phyloP scores from a whole-genome alignment of 2,888 invertebrate species.

The Urechis unicinctus region DNA sequence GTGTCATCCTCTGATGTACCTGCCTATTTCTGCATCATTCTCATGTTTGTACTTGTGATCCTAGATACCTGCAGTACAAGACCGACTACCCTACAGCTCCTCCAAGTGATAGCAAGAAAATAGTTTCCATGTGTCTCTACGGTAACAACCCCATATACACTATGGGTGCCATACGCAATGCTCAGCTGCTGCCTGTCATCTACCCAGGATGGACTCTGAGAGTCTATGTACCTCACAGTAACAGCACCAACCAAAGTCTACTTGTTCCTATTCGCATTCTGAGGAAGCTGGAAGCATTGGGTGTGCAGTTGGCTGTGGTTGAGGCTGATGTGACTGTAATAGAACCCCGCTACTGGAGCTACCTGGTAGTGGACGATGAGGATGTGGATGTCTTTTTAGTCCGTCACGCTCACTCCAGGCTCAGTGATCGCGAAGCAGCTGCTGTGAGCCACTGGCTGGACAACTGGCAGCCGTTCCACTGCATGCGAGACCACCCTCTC shows the following conservation, averaged over 20 bases:
- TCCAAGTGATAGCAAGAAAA: conserved; percentile 5
- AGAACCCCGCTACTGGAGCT: conserved; percentile 6
- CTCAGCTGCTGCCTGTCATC: conserved; percentile 8
- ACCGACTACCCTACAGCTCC: not conserved
- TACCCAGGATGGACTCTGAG: conserved; percentile 17
- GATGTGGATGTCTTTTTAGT: conserved; percentile 9
- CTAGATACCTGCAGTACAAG: conserved; percentile 4
- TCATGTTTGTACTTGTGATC: not conserved
- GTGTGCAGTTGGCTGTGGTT: conserved; percentile 8
- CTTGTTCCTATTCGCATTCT: conserved; percentile 9
- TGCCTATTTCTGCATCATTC: not conserved
- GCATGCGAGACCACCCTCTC: conserved; percentile 11
- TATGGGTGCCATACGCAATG: conserved; percentile 17
- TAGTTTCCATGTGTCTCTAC: conserved; percentile 18
- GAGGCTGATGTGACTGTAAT: not conserved
- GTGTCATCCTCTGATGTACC: too few species aligned
- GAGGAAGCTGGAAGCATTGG: conserved; percentile 3
- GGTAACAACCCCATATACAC: conserved; percentile 2
- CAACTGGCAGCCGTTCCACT: conserved; percentile 6
- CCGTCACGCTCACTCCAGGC: conserved; percentile 2
- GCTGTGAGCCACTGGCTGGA: conserved; percentile 7
- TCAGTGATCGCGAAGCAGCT: conserved; percentile 7
- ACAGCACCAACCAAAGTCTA: not conserved
- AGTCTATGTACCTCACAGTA: conserved; percentile 8
- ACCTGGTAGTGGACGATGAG: conserved; percentile 8